Percentiles rank a stretch among this genome's conserved stretches.
phyloP scores from a whole-genome alignment of 2,888 invertebrate species.

The Entomobrya multifasciata region DNA sequence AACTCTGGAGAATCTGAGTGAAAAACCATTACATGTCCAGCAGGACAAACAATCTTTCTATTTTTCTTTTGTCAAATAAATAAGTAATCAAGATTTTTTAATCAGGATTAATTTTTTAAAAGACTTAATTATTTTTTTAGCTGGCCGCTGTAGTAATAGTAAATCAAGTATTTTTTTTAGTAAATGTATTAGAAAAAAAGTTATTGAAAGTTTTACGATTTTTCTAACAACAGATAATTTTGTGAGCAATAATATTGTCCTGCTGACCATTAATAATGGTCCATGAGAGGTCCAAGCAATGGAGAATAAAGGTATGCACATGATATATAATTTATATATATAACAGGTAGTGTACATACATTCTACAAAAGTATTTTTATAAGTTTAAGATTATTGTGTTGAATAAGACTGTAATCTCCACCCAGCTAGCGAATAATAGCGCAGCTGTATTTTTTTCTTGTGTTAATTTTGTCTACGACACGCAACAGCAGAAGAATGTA shows the following conservation, averaged over 20 bases:
- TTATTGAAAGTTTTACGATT: background rate
- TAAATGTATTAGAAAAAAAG: background rate
- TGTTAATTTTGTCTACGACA: too few species aligned
- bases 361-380: too few species aligned
- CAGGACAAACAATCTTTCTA: slow-evolving; percentile 73
- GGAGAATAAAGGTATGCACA: slow-evolving; percentile 67
- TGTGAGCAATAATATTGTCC: slow-evolving; percentile 34
- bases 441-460: slow-evolving; percentile 29
- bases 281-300: slow-evolving; percentile 78
- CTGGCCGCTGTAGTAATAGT: slow-evolving; percentile 64
- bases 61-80: background rate
- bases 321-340: too few species aligned
- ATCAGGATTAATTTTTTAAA: too few species aligned
- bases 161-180: background rate
- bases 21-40: slow-evolving; percentile 76
- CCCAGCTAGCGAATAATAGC: slow-evolving; percentile 68
- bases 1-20: slow-evolving; percentile 80
- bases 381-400: too few species aligned
- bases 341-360: slow-evolving; percentile 66
- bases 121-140: slow-evolving; percentile 32
- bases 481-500: slow-evolving; percentile 46
- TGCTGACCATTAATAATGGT: slow-evolving; percentile 67
- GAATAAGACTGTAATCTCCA: too few species aligned
- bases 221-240: background rate
- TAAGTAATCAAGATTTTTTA: too few species aligned